Evolutionary conservation across 2,888 invertebrate genomes (phyloP).

Genomic region (Orthonychiurus folsomi): DNA sequence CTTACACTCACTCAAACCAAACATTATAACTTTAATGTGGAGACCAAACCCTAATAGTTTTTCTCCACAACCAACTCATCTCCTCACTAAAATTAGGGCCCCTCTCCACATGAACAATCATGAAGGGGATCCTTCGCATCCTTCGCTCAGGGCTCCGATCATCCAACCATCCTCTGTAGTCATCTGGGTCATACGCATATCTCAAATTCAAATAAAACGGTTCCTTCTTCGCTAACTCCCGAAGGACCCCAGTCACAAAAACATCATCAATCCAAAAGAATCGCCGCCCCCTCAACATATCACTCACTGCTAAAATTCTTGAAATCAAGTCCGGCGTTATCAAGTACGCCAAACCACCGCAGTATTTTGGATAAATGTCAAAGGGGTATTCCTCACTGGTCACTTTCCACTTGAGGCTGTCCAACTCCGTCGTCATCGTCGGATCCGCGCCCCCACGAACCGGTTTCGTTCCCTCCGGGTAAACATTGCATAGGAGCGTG

Average conservation of each 20-base stretch:
- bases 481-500: slow-evolving; percentile 40
- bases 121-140: slow-evolving; percentile 34
- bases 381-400: slow-evolving; percentile 40
- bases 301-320: slow-evolving; percentile 43
- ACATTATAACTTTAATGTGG: neutral
- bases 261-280: slow-evolving; percentile 51
- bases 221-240: slow-evolving; percentile 36
- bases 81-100: slow-evolving; percentile 34
- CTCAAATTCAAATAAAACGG: slow-evolving; percentile 40
- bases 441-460: slow-evolving; percentile 19
- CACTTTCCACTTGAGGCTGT: slow-evolving; percentile 41
- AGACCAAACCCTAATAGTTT: slow-evolving; percentile 35
- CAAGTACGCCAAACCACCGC: slow-evolving; percentile 42
- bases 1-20: too few species aligned
- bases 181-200: slow-evolving; percentile 36
- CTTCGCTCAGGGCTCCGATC: slow-evolving; percentile 19
- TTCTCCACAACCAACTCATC: slow-evolving; percentile 39
- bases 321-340: slow-evolving; percentile 39
- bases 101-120: slow-evolving; percentile 37
- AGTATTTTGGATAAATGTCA: slow-evolving; percentile 41
- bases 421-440: neutral
- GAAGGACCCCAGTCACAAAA: slow-evolving; percentile 47
- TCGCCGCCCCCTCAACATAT: slow-evolving; percentile 38
- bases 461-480: slow-evolving; percentile 38
- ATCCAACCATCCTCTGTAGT: slow-evolving; percentile 37